Base-by-base conservation (phyloP, 2,888 invertebrate genomes). In the Eurytoma californica region DNA sequence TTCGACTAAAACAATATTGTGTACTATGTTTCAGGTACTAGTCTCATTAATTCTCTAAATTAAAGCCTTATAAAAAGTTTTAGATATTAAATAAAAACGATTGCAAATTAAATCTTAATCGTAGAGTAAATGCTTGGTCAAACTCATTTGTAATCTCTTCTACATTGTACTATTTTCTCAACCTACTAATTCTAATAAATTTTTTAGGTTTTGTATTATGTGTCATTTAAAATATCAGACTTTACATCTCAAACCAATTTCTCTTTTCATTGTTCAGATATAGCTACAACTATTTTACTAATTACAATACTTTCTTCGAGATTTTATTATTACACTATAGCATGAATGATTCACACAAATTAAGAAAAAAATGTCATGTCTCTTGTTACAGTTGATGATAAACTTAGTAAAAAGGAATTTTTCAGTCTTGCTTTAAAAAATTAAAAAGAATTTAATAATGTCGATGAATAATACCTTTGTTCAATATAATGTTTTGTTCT, bases 1-100 rank as follows among this genome's bases (percentile, higher is more conserved):
- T 82, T 79, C 68, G 18, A 58, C 67, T 28, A 66, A 83, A 82
- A 77, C 77, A 83, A 83, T 55, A 72, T 66, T 82, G 80, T 86
- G 84, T 86, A 85, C 86, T 85, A 74, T 84, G 80, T 80, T 83
- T 86, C 86, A 86, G 86, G 86, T 86, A 86, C 86, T 86, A 85
- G 80, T 76, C 82, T 82, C 65, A 68, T 72, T 63, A 18, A 24
- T 67, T 14, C 72, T 63, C 75, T 60, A 24, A 49, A 70, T 28
- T 78, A 53, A 73, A 79, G n/a, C 49, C 69, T 49, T 79, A 57
- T 13, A 53, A 51, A 75, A 16, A 47, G 9, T 61, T 61, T 66
- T 49, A 61, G 12, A 66, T 70, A 70, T 14, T 58, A 57, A 58
- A 73, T 18, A 57, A 63, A 9, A 39, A 9, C 39, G 9, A 30